phyloP scores from a whole-genome alignment of 2,113 vertebrate species.

The Gnathonemus echidnorhynchus region DNA sequence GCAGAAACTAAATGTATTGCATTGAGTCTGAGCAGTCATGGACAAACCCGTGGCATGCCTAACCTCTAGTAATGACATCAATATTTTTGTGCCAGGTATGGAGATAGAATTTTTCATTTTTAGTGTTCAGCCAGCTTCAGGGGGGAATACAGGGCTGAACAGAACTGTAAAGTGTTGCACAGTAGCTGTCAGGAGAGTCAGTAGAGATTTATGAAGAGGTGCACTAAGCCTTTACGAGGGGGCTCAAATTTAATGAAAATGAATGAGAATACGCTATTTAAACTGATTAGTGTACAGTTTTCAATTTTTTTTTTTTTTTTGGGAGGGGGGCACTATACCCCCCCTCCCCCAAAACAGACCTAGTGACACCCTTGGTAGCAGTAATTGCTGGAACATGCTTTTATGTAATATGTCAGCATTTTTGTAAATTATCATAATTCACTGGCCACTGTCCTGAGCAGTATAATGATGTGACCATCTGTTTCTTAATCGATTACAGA shows the following conservation, averaged over 20 bases:
- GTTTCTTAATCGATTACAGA: neutral
- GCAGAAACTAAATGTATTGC: neutral
- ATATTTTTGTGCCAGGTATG: neutral
- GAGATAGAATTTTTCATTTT: neutral
- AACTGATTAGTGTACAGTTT: neutral
- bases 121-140: neutral
- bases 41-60: neutral
- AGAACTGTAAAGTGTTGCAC: neutral
- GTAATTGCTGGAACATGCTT: neutral
- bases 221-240: neutral
- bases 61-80: neutral
- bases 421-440: neutral
- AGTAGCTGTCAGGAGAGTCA: neutral
- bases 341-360: neutral
- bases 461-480: neutral
- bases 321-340: too few species aligned
- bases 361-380: neutral
- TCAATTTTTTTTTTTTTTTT: too few species aligned
- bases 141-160: neutral
- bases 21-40: neutral
- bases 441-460: neutral
- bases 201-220: neutral
- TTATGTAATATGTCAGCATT: neutral
- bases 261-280: neutral
- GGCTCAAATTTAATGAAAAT: neutral